Evolutionary conservation across 1,140 invertebrate species (phyloP), one percentile per base, ranked within the genome.

Genomic region (Drosophila sturtevanti): DNA sequence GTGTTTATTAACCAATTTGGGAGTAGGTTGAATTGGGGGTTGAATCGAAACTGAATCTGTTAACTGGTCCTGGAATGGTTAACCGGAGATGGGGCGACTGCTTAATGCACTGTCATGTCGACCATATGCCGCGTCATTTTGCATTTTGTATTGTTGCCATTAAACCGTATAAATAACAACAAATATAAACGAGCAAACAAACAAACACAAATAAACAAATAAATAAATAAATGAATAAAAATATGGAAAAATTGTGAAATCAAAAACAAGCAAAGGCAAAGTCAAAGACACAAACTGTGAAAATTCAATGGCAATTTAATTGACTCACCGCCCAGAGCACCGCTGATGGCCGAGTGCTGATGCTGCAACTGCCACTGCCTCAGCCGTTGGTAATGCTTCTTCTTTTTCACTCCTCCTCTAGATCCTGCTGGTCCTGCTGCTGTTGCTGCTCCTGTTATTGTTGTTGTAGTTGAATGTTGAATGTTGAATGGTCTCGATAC

Each of bases 151-250:
- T 80, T 87, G 82, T 77, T 78, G 81, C 69, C 78, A 86, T 81
- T 86, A 74, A 81, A 70, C 79, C 65, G 70, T 81, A 78, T 86
- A 81, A 87, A 86, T 81, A 87, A 66, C 79, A 87, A 55, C 64
- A 54, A 77, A 77, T 77, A 77, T 77, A 56, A 77, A 48, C 41
- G 41, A 75, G 68, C 59, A 73, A 74, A 73, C 68, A 56, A 68
- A 75, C 27, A 31, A 31, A 31, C 27, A 52, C 72, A 78, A 38
- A 67, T 7, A 31, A 37, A 72, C 27, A 72, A 62, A 41, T 16
- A 54, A 71, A 72, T 67, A 67, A 67, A 68, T 63, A 72, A 68
- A 72, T 72, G 64, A 37, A 60, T 16, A 27, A 22, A 63, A 67
- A 55, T 70, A 60, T 66, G 66, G 59, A 59, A 52, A 69, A 52